Percentiles rank a stretch among this genome's conserved stretches.
Conservation (phyloP, 2,113 vertebrate species). For the Ranitomeya variabilis region DNA sequence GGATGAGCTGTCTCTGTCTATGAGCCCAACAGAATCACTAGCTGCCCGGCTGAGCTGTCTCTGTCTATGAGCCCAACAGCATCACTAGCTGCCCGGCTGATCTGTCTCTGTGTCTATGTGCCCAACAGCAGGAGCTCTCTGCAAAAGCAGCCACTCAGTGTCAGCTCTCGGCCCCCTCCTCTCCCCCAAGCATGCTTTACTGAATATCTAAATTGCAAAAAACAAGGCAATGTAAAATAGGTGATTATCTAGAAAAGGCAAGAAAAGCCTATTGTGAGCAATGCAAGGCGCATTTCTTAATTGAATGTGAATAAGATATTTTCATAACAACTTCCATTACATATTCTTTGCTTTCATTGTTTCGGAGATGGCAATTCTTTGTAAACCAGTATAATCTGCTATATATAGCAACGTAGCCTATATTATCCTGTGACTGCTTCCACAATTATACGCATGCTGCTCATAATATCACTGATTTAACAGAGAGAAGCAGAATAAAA, state of each 20-base stretch:
- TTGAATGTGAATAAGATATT: conserved; percentile 25
- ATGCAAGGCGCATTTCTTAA: neutral
- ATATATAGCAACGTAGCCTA: neutral
- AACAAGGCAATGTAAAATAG: conserved; percentile 30
- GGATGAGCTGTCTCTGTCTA: conserved; percentile 36
- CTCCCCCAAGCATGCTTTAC: conserved; percentile 52
- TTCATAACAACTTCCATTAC: neutral
- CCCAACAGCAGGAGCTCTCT: conserved; percentile 43
- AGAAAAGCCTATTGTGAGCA: conserved; percentile 21
- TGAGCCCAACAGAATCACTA: conserved; percentile 34
- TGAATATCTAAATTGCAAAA: conserved; percentile 57
- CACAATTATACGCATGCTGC: neutral
- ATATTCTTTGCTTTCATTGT: conserved; percentile 23
- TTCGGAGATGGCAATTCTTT: conserved; percentile 6
- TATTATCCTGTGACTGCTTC: neutral
- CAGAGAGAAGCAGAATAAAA: neutral
- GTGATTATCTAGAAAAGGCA: conserved; percentile 37
- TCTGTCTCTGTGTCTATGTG: conserved; percentile 38
- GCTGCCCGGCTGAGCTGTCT: conserved; percentile 36
- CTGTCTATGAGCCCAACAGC: conserved; percentile 37
- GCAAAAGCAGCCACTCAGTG: conserved; percentile 56
- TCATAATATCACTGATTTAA: neutral
- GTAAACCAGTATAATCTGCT: neutral
- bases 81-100: conserved; percentile 39
- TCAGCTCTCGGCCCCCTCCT: conserved; percentile 49